These are phyloP conservation scores for Pelobates fuscus DNA, from an alignment of 2,113 vertebrate species.

Conservation along the genomic window DNA sequence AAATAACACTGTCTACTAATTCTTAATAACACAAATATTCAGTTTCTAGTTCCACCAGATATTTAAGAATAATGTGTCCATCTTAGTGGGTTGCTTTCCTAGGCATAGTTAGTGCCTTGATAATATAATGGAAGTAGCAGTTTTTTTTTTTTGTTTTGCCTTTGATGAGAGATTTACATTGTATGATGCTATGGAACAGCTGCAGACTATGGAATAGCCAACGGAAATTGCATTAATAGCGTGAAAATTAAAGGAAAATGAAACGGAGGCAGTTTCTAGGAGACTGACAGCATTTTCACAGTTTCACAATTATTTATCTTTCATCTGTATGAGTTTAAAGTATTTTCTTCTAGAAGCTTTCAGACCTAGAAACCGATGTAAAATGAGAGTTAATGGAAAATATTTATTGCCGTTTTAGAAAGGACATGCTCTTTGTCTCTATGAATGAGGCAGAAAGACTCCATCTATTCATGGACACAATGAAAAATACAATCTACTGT, in stretches of 20 bases:
- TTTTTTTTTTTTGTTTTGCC: background rate
- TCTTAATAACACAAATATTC: too few species aligned
- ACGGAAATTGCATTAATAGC: constrained; percentile 76
- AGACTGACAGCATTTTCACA: constrained; percentile 61
- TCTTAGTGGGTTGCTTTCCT: too few species aligned
- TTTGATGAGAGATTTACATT: background rate
- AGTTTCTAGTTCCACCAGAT: too few species aligned
- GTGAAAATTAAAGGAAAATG: constrained; percentile 74
- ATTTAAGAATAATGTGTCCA: too few species aligned
- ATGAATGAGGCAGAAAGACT: background rate
- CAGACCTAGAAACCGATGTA: constrained; percentile 55
- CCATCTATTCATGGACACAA: background rate
- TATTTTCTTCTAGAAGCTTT: constrained; percentile 52
- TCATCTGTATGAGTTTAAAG: constrained; percentile 61
- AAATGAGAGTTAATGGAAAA: constrained; percentile 47
- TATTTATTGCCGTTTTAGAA: background rate
- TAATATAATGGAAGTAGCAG: background rate
- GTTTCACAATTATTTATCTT: constrained; percentile 73
- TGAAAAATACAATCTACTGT: too few species aligned
- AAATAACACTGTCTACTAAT: too few species aligned
- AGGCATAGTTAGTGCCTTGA: background rate
- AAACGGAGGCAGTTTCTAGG: constrained; percentile 65
- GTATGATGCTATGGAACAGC: background rate
- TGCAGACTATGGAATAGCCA: constrained; percentile 54
- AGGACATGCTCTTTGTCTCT: background rate